Base-by-base conservation (phyloP, 2,113 vertebrate genomes). In the Raja brachyura region DNA sequence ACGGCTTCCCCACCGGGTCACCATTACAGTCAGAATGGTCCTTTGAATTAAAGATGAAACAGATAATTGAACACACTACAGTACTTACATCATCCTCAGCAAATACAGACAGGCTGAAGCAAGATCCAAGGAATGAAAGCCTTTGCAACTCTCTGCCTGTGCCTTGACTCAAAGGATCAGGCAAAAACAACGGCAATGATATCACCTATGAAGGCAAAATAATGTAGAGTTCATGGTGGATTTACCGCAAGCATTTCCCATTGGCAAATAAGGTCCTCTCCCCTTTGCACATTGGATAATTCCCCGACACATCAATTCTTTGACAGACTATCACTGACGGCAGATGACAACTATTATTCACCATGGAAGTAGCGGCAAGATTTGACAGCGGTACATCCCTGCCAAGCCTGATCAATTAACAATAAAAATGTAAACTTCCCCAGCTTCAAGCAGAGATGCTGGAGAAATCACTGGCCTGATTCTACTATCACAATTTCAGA, bases 41-140 rank as follows among this genome's bases (percentile, higher is more conserved):
- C 31, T 18, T 61, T 73, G 66, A 5, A 48, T 54, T 73, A 25
- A 20, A 73, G 33, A 48, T 31, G 18, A 92, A 54, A 90, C n/a
- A 31, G 33, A 14, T 22, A 74, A 92, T 48, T 92, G 39, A 73
- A 73, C 18, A 48, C 63, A 20, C 10, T 25, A 14, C 14, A 5
- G 33, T 48, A 98, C 99, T 98, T 95, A 99, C 99, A n/a, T 99
- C 98, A 94, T 99, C 99, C 94, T 99, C 99, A 31, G 98, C 98
- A 94, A 99, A 99, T 93, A 99, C 98, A 0, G 98, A 99, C 93
- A 99, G 98, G 94, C 98, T 98, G 94, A 99, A 99, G 96, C 98
- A 99, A 56, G 97, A 95, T 93, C 99, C 99, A 90, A 99, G 94
- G 93, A 97, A 99, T 39, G 99, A 99, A 3, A 99, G 96, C 95